These are phyloP conservation scores for Bos indicus DNA, from an alignment of 2,113 vertebrate species.

Conservation along the genomic window DNA sequence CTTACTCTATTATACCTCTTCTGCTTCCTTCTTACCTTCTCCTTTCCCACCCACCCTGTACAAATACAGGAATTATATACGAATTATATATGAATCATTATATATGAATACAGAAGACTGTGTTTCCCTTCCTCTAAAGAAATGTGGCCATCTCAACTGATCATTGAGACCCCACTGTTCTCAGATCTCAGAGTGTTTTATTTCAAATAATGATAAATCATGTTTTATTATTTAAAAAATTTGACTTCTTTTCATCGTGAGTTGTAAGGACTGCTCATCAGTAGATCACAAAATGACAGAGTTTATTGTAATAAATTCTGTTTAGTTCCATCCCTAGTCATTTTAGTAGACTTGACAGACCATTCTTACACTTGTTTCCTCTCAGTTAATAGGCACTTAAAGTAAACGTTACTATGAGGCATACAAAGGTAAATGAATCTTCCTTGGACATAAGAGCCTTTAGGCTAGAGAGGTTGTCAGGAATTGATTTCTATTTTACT, in stretches of 20 bases:
- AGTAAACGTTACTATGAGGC: background rate
- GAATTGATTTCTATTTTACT: background rate
- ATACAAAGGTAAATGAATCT: background rate
- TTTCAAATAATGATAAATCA: background rate
- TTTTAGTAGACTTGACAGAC: background rate
- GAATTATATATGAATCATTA: too few species aligned
- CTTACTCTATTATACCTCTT: background rate
- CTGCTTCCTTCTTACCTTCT: background rate
- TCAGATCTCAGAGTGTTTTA: background rate
- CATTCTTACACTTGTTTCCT: background rate
- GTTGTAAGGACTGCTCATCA: background rate
- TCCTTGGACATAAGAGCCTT: background rate
- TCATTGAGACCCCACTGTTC: background rate
- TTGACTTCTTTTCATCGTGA: background rate
- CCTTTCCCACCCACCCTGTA: too few species aligned
- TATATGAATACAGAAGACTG: background rate
- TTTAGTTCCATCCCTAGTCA: background rate
- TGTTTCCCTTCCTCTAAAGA: background rate
- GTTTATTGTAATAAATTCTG: background rate
- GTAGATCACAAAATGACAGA: background rate
- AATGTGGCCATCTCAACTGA: background rate
- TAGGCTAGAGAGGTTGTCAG: background rate
- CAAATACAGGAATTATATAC: too few species aligned
- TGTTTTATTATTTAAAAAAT: background rate
- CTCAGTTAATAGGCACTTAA: background rate